Evolutionary conservation across 2,888 invertebrate genomes (phyloP).

Genomic region (Clitarchus hookeri): DNA sequence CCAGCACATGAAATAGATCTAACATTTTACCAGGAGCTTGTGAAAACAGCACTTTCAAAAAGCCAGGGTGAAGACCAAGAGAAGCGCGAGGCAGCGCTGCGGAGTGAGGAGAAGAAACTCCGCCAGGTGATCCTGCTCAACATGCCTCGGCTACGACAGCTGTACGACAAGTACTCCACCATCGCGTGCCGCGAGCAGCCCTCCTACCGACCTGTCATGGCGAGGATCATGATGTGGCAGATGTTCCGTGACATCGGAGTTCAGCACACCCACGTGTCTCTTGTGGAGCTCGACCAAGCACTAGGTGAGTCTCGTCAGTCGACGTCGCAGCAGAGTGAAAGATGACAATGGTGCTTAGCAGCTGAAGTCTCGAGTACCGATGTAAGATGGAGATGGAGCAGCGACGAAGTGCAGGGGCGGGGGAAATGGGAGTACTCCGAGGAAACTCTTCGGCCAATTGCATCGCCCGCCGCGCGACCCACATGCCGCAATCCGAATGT

Average conservation of each 20-base stretch:
- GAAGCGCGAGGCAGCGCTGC: background rate
- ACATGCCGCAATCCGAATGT: too few species aligned
- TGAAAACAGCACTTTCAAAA: background rate
- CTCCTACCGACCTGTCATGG: slow-evolving; percentile 56
- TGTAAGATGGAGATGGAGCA: too few species aligned
- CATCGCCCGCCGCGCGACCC: too few species aligned
- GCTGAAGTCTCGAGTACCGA: too few species aligned
- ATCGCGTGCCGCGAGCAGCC: slow-evolving; percentile 47
- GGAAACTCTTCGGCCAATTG: too few species aligned
- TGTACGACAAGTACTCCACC: slow-evolving; percentile 60
- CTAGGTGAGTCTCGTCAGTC: slow-evolving; percentile 50
- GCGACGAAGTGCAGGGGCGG: too few species aligned
- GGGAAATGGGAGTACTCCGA: too few species aligned
- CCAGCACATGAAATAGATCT: background rate
- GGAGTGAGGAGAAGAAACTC: background rate
- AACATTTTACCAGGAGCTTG: background rate
- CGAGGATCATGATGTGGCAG: slow-evolving; percentile 64
- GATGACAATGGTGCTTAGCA: background rate
- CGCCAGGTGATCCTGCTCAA: slow-evolving; percentile 49
- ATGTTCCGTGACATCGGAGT: slow-evolving; percentile 62
- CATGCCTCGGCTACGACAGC: slow-evolving; percentile 56
- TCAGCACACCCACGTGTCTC: slow-evolving; percentile 57
- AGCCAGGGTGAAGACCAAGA: background rate
- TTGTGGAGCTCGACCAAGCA: slow-evolving; percentile 60
- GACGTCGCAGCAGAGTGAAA: background rate